Evolutionary conservation across 2,797 vertebrate genomes (phyloP), one percentile per base, ranked within the genome.

Genomic region (Syngnathus acus): DNA sequence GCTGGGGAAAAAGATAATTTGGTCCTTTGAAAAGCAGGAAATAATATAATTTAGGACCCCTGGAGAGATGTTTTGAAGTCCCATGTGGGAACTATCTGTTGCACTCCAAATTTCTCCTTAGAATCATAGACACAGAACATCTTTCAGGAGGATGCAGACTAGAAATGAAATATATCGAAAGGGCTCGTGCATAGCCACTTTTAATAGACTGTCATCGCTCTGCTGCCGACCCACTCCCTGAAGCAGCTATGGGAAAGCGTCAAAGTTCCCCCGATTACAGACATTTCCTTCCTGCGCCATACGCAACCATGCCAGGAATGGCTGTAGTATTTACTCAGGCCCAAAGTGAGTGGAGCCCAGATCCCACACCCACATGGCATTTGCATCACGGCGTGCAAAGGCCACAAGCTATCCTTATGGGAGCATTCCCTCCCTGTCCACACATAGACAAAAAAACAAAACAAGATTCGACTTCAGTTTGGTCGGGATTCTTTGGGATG

Each of bases 261-360:
- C 77, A 83, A 84, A 23, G 42, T 84, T 85, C 81, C 80, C 78
- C 79, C 83, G 89, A 90, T 89, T 89, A 86, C 80, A 84, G 86
- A 88, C 86, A 79, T 87, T 90, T 90, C 89, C 89, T 89, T 90
- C 88, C 88, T 88, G 72, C 79, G 73, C 76, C 75, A 78, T 80
- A 87, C 81, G 80, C 77, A 87, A 85, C 77, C 72, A 82, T 85
- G 85, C 80, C 83, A 84, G 86, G 85, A 89, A 88, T 89, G 83
- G 83, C 77, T 78, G 68, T 73, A 82, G 68, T 88, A 89, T 90
- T 89, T 89, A 87, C 84, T 83, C 84, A 85, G 84, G 84, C 85
- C 83, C 38, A 71, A 67, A 89, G 86, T 82, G 26, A 57, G 76
- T 83, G 72, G 77, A 82, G 78, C 83, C 75, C 73, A 74, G 76